These are phyloP conservation scores for Xiphorhynchus erythropygius DNA, from an alignment of 2,797 vertebrate species.

Conservation along the genomic window DNA sequence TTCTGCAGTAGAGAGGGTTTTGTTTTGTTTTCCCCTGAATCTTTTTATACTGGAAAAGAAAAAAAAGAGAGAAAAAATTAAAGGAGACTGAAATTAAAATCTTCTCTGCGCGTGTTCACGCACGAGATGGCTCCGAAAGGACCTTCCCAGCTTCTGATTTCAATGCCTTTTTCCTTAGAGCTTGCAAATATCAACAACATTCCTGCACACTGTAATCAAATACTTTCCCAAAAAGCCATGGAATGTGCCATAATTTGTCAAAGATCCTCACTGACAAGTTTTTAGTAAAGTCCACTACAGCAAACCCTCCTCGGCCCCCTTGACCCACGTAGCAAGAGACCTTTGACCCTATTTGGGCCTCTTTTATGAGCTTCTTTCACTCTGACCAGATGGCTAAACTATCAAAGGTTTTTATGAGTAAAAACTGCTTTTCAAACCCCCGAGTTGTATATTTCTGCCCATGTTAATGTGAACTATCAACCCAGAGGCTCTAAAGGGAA, in stretches of 20 bases:
- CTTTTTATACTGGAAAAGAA: background rate
- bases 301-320: constrained; percentile 86
- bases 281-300: constrained; percentile 91
- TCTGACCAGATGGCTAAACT: constrained; percentile 98
- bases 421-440: constrained; percentile 89
- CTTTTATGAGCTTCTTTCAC: constrained; percentile 94
- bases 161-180: constrained; percentile 25
- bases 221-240: constrained; percentile 81
- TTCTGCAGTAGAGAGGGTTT: constrained; percentile 54
- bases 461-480: constrained; percentile 75
- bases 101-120: background rate
- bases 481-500: constrained; percentile 68
- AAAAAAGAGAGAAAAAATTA: background rate
- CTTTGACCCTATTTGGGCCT: constrained; percentile 94
- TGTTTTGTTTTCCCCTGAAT: constrained; percentile 31
- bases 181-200: constrained; percentile 78
- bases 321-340: constrained; percentile 93
- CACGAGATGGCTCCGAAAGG: background rate
- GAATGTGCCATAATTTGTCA: constrained; percentile 97
- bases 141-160: background rate
- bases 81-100: background rate
- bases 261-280: constrained; percentile 90
- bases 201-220: constrained; percentile 88
- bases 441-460: constrained; percentile 76
- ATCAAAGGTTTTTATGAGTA: constrained; percentile 99